A percentile compares a stretch with the other conserved stretches of the same genome.
These are phyloP conservation scores for Callimorpha dominula DNA, from an alignment of 2,888 invertebrate species.

Conservation along the genomic window DNA sequence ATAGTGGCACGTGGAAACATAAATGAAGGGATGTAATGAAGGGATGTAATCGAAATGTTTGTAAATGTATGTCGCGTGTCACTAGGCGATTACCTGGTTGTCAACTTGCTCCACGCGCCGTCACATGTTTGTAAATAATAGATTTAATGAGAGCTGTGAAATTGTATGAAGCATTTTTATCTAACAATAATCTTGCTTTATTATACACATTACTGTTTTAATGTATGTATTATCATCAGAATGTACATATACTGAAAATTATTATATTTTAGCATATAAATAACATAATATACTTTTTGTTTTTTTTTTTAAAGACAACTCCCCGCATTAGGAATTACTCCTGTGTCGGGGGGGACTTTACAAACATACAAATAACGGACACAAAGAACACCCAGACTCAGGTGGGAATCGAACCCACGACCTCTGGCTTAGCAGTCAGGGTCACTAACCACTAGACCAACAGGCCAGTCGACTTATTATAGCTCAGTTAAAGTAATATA, in stretches of 20 bases:
- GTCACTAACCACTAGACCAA: no score
- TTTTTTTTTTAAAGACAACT: no score
- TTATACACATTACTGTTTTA: slow-evolving; percentile 22
- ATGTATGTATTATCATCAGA: neutral
- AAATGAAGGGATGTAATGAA: slow-evolving; percentile 78
- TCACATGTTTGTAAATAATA: slow-evolving; percentile 50
- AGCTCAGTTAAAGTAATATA: neutral
- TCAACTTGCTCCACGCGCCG: slow-evolving; percentile 50
- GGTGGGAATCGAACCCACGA: no score
- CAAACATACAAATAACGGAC: no score
- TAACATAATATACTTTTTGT: neutral
- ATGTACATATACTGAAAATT: neutral
- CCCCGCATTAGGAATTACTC: no score
- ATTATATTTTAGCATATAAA: neutral
- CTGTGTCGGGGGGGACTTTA: no score
- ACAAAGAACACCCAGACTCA: no score
- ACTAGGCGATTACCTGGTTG: slow-evolving; percentile 70
- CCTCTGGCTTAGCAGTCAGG: no score
- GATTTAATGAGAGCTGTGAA: slow-evolving; percentile 48
- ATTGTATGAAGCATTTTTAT: slow-evolving; percentile 22
- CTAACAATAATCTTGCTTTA: slow-evolving; percentile 30
- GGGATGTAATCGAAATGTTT: slow-evolving; percentile 83
- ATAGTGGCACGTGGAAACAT: slow-evolving; percentile 75
- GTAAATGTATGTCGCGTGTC: slow-evolving; percentile 82
- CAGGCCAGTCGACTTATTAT: no score